These are phyloP conservation scores for Hippocampus kuda DNA, from an alignment of 2,797 vertebrate species.

Conservation along the genomic window DNA sequence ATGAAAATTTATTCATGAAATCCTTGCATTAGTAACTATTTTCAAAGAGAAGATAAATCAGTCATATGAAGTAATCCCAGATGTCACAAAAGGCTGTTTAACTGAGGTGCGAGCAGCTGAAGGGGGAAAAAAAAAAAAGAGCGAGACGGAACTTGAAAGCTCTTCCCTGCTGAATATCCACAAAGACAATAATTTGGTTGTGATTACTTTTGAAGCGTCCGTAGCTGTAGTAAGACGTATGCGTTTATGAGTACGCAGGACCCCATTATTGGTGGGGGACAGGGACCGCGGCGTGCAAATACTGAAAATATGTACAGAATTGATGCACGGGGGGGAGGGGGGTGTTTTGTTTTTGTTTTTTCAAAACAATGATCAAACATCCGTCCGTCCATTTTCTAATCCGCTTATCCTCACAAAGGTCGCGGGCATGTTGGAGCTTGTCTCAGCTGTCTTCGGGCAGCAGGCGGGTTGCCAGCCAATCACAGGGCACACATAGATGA, in stretches of 20 bases:
- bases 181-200: background rate
- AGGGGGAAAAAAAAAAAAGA: background rate
- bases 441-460: too few relatives aligned
- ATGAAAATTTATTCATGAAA: background rate
- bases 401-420: too few relatives aligned
- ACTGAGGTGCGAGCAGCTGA: background rate
- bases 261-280: too few relatives aligned
- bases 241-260: background rate
- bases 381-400: too few relatives aligned
- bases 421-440: too few relatives aligned
- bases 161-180: background rate
- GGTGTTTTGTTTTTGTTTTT: too few relatives aligned
- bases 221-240: background rate
- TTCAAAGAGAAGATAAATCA: constrained; percentile 1
- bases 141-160: background rate
- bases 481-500: too few relatives aligned
- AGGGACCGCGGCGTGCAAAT: too few relatives aligned
- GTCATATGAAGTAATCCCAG: background rate
- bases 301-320: background rate
- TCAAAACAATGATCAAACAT: too few relatives aligned
- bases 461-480: too few relatives aligned
- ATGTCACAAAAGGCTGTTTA: background rate
- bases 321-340: background rate
- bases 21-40: constrained; percentile 1
- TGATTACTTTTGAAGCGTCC: background rate